Conservation (phyloP, 2,888 invertebrate species). For the Argynnis bischoffii region DNA sequence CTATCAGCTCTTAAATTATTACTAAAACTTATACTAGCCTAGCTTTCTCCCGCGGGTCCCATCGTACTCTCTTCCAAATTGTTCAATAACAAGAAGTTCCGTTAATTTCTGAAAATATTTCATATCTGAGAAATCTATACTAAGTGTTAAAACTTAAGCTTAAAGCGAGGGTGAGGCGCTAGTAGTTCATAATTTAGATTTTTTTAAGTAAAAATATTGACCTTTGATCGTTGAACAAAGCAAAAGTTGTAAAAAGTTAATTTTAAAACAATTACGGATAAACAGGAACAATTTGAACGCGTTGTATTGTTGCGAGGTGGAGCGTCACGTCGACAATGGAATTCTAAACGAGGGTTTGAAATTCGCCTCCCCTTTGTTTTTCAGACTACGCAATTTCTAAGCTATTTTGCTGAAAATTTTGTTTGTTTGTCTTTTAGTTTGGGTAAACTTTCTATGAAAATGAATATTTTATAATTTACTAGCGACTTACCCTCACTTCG, state of each 20-base stretch:
- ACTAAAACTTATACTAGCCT: too few species aligned
- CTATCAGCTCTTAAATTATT: too few species aligned
- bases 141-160: too few species aligned
- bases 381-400: neutral
- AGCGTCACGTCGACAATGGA: conserved; percentile 12
- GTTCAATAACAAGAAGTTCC: too few species aligned
- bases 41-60: too few species aligned
- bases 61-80: too few species aligned
- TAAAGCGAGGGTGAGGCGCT: too few species aligned
- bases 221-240: neutral
- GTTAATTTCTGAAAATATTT: too few species aligned
- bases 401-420: neutral
- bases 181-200: too few species aligned
- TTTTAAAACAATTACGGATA: conserved; percentile 29
- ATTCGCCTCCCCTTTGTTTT: conserved; percentile 10
- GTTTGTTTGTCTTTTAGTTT: neutral
- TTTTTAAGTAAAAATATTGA: neutral
- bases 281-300: conserved; percentile 15
- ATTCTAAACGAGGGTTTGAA: conserved; percentile 11
- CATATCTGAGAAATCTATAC: too few species aligned
- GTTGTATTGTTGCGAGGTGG: conserved; percentile 20
- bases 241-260: conserved; percentile 20
- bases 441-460: neutral
- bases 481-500: too few species aligned
- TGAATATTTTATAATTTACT: neutral